A percentile compares a stretch with the other conserved stretches of the same genome.
Evolutionary conservation across 2,888 invertebrate species (phyloP).

Genomic region (Electrophaes corylata): DNA sequence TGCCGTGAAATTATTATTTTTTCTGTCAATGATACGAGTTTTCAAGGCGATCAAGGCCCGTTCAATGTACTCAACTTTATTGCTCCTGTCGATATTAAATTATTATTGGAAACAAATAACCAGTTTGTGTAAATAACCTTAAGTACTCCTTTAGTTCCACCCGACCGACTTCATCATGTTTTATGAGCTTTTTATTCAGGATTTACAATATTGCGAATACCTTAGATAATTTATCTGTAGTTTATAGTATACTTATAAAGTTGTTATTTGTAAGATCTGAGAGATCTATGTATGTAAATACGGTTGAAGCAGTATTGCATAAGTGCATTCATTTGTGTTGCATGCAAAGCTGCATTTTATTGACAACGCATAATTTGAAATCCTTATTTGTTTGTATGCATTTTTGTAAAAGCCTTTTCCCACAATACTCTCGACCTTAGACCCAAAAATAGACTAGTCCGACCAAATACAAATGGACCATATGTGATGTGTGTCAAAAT

Average conservation of each 20-base stretch:
- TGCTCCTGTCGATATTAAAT: constrained; percentile 50
- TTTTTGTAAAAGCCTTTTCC: no score
- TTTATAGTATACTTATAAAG: background rate
- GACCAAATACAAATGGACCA: no score
- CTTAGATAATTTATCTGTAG: background rate
- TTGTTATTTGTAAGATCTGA: background rate
- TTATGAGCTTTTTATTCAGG: constrained; percentile 5
- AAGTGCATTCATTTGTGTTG: no score
- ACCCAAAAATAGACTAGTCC: no score
- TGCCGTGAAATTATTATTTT: constrained; percentile 42
- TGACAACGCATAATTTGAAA: no score
- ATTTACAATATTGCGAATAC: background rate
- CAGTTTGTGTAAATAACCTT: constrained; percentile 44
- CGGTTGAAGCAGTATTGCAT: no score
- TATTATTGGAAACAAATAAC: constrained; percentile 49
- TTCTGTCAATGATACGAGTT: constrained; percentile 56
- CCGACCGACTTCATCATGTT: constrained; percentile 16
- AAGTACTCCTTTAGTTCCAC: constrained; percentile 24
- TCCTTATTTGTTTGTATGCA: no score
- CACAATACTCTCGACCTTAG: no score
- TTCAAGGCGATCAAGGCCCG: constrained; percentile 74
- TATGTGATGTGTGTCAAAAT: no score
- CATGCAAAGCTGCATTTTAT: no score
- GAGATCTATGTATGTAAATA: background rate
- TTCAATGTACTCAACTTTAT: constrained; percentile 75